Evolutionary conservation across 53 echinoderm and acorn worm genomes (phyloP).

Genomic region (Echinometra lucunter): DNA sequence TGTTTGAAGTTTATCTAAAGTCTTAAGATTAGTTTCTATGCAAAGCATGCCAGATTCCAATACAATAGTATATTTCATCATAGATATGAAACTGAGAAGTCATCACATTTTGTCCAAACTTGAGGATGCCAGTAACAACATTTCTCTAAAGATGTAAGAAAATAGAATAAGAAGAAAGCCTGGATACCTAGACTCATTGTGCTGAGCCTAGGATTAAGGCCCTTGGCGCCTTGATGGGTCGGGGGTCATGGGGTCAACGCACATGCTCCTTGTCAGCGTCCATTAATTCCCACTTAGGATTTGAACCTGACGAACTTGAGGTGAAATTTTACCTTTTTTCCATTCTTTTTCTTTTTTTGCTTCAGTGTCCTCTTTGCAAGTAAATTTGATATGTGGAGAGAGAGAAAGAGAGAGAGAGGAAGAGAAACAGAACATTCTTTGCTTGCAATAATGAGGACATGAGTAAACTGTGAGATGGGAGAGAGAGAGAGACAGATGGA

Average conservation of each 20-base stretch:
- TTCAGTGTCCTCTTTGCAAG: background rate
- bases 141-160: background rate
- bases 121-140: too few species aligned
- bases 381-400: background rate
- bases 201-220: constrained; percentile 54
- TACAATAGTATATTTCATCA: too few species aligned
- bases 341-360: background rate
- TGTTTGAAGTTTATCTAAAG: too few species aligned
- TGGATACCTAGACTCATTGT: background rate
- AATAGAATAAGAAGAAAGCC: background rate
- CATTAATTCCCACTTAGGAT: constrained; percentile 68
- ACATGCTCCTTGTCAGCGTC: constrained; percentile 63
- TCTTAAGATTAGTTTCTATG: too few species aligned
- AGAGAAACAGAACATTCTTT: too few species aligned
- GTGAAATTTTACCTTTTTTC: constrained; percentile 6
- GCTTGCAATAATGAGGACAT: too few species aligned
- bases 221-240: constrained; percentile 67
- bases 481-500: background rate
- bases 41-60: too few species aligned
- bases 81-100: too few species aligned
- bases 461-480: too few species aligned
- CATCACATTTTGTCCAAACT: too few species aligned
- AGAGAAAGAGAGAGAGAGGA: background rate
- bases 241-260: constrained; percentile 58
- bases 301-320: constrained; percentile 47